Conservation (phyloP, 2,888 invertebrate species). For the Euplagia quadripunctaria region DNA sequence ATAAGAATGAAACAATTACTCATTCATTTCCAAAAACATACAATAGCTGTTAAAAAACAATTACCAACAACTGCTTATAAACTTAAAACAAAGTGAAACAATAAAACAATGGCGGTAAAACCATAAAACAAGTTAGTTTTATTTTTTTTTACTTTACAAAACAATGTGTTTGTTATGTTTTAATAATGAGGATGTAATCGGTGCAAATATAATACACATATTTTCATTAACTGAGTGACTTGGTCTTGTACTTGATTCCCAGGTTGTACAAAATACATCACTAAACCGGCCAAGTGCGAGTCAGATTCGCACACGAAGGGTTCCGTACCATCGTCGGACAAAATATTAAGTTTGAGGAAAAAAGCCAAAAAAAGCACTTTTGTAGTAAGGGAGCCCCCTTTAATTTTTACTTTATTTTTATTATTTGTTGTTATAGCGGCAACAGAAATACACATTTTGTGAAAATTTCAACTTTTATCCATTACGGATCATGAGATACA, state of each 20-base stretch:
- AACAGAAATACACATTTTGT: too few species aligned
- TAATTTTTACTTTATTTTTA: too few species aligned
- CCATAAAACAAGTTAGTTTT: neutral
- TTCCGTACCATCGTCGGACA: too few species aligned
- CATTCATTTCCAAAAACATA: neutral
- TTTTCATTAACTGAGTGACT: neutral
- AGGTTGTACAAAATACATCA: neutral
- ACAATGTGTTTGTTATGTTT: neutral
- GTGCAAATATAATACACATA: neutral
- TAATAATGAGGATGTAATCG: conserved; percentile 2
- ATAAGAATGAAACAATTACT: neutral
- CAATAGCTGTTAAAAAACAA: neutral
- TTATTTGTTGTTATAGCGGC: too few species aligned
- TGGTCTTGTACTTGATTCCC: neutral
- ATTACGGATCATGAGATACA: too few species aligned
- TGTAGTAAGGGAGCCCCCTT: too few species aligned
- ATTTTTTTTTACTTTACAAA: neutral
- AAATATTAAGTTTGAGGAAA: too few species aligned
- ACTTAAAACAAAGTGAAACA: neutral
- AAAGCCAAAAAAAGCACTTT: too few species aligned
- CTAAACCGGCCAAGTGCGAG: too few species aligned
- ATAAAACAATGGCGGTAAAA: neutral
- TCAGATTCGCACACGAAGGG: too few species aligned
- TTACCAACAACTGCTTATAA: neutral
- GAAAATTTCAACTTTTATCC: too few species aligned